Percentiles rank a stretch among this genome's conserved stretches.
Evolutionary conservation across 2,888 invertebrate genomes (phyloP).

Genomic region (Macrosiphum euphorbiae): DNA sequence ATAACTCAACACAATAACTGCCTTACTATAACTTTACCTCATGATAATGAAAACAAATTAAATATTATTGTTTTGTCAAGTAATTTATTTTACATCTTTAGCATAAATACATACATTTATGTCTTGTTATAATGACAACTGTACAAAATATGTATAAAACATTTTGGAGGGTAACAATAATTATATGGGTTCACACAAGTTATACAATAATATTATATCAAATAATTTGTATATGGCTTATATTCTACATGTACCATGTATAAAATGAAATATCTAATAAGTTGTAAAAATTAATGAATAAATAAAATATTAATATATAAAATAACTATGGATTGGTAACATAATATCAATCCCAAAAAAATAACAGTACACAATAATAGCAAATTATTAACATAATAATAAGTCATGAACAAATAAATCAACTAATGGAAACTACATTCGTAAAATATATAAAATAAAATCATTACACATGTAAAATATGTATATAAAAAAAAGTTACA

Average conservation of each 20-base stretch:
- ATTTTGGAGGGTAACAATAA: constrained; percentile 26
- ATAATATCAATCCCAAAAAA: constrained; percentile 5
- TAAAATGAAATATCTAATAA: background rate
- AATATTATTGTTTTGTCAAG: background rate
- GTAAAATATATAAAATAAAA: background rate
- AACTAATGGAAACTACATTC: background rate
- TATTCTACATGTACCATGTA: background rate
- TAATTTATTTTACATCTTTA: constrained; percentile 8
- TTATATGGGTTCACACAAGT: background rate
- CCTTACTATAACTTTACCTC: background rate
- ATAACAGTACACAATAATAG: constrained; percentile 12
- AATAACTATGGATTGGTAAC: constrained; percentile 11
- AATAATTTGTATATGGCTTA: background rate
- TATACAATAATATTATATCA: background rate
- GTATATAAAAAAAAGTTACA: background rate
- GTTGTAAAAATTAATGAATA: background rate
- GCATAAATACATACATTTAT: background rate
- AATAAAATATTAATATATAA: constrained; percentile 36
- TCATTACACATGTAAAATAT: background rate
- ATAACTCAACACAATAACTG: no score
- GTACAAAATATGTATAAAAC: constrained; percentile 24
- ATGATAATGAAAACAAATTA: background rate
- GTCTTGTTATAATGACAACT: background rate
- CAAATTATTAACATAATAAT: background rate
- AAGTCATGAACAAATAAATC: background rate